phyloP scores from a whole-genome alignment of 2,797 vertebrate species.

The Ataeniobius toweri region DNA sequence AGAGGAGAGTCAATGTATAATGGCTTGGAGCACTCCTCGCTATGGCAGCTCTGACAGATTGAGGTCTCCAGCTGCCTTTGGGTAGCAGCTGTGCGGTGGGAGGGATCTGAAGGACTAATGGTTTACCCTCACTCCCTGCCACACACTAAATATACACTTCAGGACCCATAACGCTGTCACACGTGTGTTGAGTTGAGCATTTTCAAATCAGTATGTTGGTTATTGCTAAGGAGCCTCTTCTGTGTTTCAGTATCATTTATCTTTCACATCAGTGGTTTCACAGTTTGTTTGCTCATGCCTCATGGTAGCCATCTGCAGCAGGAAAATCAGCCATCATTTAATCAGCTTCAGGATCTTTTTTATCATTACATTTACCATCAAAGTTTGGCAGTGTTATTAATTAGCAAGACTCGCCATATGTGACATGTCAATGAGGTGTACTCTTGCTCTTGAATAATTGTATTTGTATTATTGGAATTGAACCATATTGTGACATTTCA shows the following conservation, averaged over 20 bases:
- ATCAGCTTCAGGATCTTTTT: conserved; percentile 1
- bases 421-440: background rate
- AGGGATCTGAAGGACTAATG: conserved; percentile 68
- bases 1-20: conserved; percentile 48
- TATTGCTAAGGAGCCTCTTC: conserved; percentile 41
- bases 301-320: background rate
- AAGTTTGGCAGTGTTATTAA: background rate
- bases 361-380: conserved; percentile 1
- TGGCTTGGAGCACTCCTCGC: conserved; percentile 37
- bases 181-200: conserved; percentile 28
- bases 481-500: background rate
- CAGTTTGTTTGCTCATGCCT: conserved; percentile 16
- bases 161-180: conserved; percentile 33
- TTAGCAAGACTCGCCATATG: background rate
- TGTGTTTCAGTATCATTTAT: conserved; percentile 50
- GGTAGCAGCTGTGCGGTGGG: conserved; percentile 76
- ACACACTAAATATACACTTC: conserved; percentile 23
- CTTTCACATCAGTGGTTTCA: conserved; percentile 37
- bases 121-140: conserved; percentile 57
- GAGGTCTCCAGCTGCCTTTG: conserved; percentile 75
- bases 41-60: conserved; percentile 76
- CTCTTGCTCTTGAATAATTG: background rate
- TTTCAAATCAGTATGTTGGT: conserved; percentile 46
- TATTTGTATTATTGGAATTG: background rate
- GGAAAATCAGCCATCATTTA: conserved; percentile 16